Evolutionary conservation across 2,113 vertebrate species (phyloP).

Genomic region (Marmota monax): DNA sequence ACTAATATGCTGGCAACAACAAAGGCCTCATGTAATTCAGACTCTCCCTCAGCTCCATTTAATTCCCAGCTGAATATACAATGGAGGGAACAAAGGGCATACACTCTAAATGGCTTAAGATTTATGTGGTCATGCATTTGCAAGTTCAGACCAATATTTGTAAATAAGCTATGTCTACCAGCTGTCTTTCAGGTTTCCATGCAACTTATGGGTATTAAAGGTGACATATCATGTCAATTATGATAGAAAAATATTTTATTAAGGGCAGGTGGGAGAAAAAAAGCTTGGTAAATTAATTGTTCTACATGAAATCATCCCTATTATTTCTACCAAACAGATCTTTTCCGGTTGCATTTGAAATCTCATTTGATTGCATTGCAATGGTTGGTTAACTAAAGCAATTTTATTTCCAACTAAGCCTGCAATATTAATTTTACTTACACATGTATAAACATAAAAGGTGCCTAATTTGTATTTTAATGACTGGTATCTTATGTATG

Average conservation of each 20-base stretch:
- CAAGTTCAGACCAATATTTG: slow-evolving; percentile 79
- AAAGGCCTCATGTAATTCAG: slow-evolving; percentile 57
- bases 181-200: slow-evolving; percentile 55
- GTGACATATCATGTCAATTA: slow-evolving; percentile 57
- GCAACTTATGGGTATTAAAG: slow-evolving; percentile 37
- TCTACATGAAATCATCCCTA: slow-evolving; percentile 84
- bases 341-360: slow-evolving; percentile 86
- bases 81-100: slow-evolving; percentile 66
- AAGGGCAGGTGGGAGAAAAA: slow-evolving; percentile 50
- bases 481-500: slow-evolving; percentile 74
- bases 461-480: slow-evolving; percentile 84
- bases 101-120: slow-evolving; percentile 77
- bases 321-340: slow-evolving; percentile 84
- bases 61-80: slow-evolving; percentile 61
- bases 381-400: slow-evolving; percentile 89
- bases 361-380: slow-evolving; percentile 85
- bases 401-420: slow-evolving; percentile 85
- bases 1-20: slow-evolving; percentile 26
- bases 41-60: background rate
- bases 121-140: slow-evolving; percentile 80
- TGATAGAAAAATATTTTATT: slow-evolving; percentile 80
- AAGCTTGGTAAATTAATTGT: slow-evolving; percentile 72
- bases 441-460: slow-evolving; percentile 86
- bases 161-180: slow-evolving; percentile 76
- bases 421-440: slow-evolving; percentile 87